Base-by-base conservation (phyloP, 2,888 invertebrate genomes). In the Metellina segmentata region DNA sequence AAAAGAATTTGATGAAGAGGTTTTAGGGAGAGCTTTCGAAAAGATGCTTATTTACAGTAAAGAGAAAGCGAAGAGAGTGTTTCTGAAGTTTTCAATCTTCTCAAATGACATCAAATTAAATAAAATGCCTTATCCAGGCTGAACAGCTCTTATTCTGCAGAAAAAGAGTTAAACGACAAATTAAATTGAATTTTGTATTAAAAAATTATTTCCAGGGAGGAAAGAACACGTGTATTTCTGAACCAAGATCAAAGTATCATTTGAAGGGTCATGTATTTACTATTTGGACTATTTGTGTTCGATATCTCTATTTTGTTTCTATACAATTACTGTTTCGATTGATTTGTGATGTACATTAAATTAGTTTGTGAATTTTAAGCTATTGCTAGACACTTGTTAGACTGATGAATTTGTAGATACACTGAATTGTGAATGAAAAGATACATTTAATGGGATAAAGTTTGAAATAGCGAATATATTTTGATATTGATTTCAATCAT, bases 1-100 rank as follows among this genome's bases (percentile, higher is more conserved):
- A 48, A 53, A 53, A 85, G 74, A 82, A 85, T 85, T 85, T 85
- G 52, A 53, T 74, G 85, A 61, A 61, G 34, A 61, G 61, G 74
- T 85, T 52, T 75, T 48, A 34, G 81, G 20, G 52, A 16, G 71
- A 70, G 70, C 19, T 34, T 34, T 34, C 11, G n/a, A 51, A 82
- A 61, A 61, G 53, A 53, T 53, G 53, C 79, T 11, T 79, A 53
- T 61, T 79, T 79, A 79, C 61, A 16, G 61, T 53, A 19, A 49
- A 49, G 77, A 49, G 20, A 61, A 61, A 61, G 61, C 61, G 61
- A 34, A 34, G n/a, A n/a, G 19, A 77, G 77, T n/a, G 52, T 51
- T 77, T 77, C 19, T 51, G 71, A 20, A 71, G 19, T 52, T 85
- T 75, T 72, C 71, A 61, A 16, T 61, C 61, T 61, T 61, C 16